Conservation (phyloP, 1,140 invertebrate genomes). For the silkworm (Bombyx mori) region ASM3026992v2 NC_085117.1:12159001-12159500, state of each 20-base stretch:
- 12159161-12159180: conserved; percentile 13
- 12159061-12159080: conserved; percentile 15
- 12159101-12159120: neutral
- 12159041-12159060: conserved; percentile 9
- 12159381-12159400: too few relatives aligned
- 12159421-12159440: too few relatives aligned
- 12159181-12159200: conserved; percentile 3
- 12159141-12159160: conserved; percentile 13
- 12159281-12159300: too few relatives aligned
- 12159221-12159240: conserved; percentile 53
- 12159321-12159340: too few relatives aligned
- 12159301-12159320: too few relatives aligned
- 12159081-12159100: conserved; percentile 19
- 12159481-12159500: too few relatives aligned
- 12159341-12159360: too few relatives aligned
- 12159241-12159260: conserved; percentile 54
- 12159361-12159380: too few relatives aligned
- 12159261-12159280: neutral
- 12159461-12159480: too few relatives aligned
- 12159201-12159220: conserved; percentile 32
- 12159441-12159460: too few relatives aligned
- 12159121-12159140: conserved; percentile 21
- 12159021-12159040: conserved; percentile 28
- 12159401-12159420: too few relatives aligned
- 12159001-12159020: conserved; percentile 29